A percentile compares a stretch with the other conserved stretches of the same genome.
Conservation (phyloP, 2,113 vertebrate species). For the Ammodytes dubius region DNA sequence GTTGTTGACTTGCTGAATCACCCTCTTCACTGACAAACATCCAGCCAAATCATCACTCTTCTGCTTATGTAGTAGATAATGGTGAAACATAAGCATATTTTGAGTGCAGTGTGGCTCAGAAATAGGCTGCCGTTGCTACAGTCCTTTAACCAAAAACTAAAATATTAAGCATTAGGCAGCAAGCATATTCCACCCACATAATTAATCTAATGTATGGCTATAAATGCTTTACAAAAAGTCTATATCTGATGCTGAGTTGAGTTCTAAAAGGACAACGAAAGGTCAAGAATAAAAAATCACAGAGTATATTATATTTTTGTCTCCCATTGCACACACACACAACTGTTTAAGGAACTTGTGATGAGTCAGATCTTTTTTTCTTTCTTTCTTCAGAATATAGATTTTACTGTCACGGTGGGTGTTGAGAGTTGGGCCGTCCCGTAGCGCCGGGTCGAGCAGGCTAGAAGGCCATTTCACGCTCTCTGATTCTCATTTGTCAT, state of each 20-base stretch:
- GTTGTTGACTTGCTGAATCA: not conserved
- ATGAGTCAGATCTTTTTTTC: constrained; percentile 47
- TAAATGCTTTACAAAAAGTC: constrained; percentile 1
- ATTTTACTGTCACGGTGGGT: constrained; percentile 65
- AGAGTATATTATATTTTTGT: constrained; percentile 13
- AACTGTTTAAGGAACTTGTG: constrained; percentile 36
- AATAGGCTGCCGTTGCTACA: not conserved
- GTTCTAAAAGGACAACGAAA: constrained; percentile 18
- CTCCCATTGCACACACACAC: constrained; percentile 2
- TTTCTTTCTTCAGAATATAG: constrained; percentile 54
- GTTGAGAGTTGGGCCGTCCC: constrained; percentile 39
- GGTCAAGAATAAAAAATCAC: constrained; percentile 37
- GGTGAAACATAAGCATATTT: not conserved
- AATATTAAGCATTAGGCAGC: not conserved
- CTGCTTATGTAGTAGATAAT: not conserved
- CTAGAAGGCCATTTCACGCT: constrained; percentile 80
- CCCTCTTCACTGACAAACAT: not conserved
- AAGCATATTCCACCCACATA: not conserved
- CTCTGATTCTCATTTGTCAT: constrained; percentile 85
- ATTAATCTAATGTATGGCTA: not conserved
- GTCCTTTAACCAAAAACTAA: not conserved
- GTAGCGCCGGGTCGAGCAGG: constrained; percentile 18
- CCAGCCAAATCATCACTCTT: not conserved
- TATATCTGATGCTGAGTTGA: constrained; percentile 4
- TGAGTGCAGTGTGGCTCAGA: not conserved